Evolutionary conservation across 2,888 invertebrate species (phyloP), one percentile per base, ranked within the genome.

Genomic region (Troides aeacus): DNA sequence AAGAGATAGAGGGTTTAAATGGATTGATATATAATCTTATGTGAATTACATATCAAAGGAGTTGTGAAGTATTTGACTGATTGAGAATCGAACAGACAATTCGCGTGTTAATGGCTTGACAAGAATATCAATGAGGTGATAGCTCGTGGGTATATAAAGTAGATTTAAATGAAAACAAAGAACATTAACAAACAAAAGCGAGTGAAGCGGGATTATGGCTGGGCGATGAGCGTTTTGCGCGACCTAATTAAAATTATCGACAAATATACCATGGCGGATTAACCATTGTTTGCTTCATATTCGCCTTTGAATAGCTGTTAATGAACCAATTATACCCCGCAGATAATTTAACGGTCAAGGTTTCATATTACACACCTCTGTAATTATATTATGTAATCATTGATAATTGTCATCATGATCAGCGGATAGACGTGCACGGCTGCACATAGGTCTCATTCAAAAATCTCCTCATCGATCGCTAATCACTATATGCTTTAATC

Each of bases 261-360:
- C 68, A 64, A 68, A 68, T 68, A 64, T 64, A 39, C 59, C 21
- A 39, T 59, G 60, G 63, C 18, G 39, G 68, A 68, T 68, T 68
- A 68, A 64, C 68, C 59, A 68, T 68, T 68, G 68, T 68, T 64
- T 64, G 64, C 64, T 39, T 64, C 68, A 64, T 64, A 68, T 68
- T 68, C 64, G 64, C 64, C 64, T 64, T 64, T 68, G 68, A 68
- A 68, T 64, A 56, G 24, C 39, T 39, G 64, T 36, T 68, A 68
- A 68, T 68, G 68, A 68, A 64, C 53, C 64, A 68, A 68, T 64
- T 68, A 68, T 68, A 68, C 56, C 53, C 64, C 68, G 53, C 53
- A 53, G 58, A 50, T 36, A 56, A 60, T 68, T 68, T 30, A 53
- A 53, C 60, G 61, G 53, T 50, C 61, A 62, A 39, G 39, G 39